Evolutionary conservation across 2,888 invertebrate genomes (phyloP).

Genomic region (Fragum sueziense): DNA sequence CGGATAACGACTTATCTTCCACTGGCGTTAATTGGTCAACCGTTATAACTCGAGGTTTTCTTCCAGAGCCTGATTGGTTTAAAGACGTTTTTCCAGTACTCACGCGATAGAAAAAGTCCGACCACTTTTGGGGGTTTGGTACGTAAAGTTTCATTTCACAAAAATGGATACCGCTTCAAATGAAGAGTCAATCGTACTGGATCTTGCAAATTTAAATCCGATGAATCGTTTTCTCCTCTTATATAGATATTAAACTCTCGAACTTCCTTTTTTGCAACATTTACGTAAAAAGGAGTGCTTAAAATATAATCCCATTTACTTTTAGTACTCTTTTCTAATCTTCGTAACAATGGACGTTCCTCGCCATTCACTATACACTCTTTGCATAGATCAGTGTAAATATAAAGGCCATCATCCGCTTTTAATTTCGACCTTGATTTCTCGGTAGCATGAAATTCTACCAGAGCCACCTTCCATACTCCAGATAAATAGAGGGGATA

Average conservation of each 20-base stretch:
- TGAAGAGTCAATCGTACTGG: conserved; percentile 49
- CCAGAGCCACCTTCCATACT: conserved; percentile 31
- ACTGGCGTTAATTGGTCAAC: conserved; percentile 21
- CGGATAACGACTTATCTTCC: conserved; percentile 21
- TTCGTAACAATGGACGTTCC: conserved; percentile 17
- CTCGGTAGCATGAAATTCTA: conserved; percentile 15
- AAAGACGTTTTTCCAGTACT: conserved; percentile 33
- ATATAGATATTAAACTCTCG: conserved; percentile 49
- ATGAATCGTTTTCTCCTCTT: conserved; percentile 22
- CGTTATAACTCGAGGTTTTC: conserved; percentile 25
- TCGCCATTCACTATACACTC: conserved; percentile 14
- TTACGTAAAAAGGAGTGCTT: not conserved
- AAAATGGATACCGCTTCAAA: conserved; percentile 24
- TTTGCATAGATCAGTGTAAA: conserved; percentile 20
- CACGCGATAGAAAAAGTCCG: conserved; percentile 40
- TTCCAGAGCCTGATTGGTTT: conserved; percentile 39
- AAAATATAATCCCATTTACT: conserved; percentile 8
- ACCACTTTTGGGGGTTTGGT: conserved; percentile 54
- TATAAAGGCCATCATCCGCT: not conserved
- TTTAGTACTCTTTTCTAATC: conserved; percentile 20
- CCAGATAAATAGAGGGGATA: conserved; percentile 18
- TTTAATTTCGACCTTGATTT: conserved; percentile 3
- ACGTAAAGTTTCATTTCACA: conserved; percentile 49
- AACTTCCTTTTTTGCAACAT: not conserved
- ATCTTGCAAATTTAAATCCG: not conserved